Percentiles rank a stretch among this genome's conserved stretches.
Evolutionary conservation across 2,797 vertebrate genomes (phyloP).

Genomic region (Chelon auratus): DNA sequence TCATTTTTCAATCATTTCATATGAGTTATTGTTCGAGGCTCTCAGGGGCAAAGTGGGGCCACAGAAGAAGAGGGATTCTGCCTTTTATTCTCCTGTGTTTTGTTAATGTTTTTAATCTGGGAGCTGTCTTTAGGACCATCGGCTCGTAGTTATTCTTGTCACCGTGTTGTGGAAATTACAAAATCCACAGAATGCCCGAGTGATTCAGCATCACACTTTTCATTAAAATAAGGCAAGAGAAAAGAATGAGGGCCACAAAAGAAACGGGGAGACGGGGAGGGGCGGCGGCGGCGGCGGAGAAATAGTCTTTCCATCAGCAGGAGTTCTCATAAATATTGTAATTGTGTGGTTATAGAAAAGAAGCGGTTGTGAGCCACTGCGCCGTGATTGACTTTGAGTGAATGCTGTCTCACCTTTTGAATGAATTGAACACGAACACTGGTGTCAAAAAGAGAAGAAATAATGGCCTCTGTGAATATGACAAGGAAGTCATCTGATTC

Average conservation of each 20-base stretch:
- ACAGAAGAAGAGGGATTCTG: constrained; percentile 43
- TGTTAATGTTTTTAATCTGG: constrained; percentile 74
- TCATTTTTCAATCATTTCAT: constrained; percentile 69
- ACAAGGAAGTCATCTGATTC: constrained; percentile 67
- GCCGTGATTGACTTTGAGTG: constrained; percentile 79
- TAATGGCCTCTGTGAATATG: constrained; percentile 60
- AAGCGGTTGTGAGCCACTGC: constrained; percentile 54
- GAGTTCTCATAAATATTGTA: constrained; percentile 86
- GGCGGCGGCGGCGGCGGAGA: constrained; percentile 10
- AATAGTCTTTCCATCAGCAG: constrained; percentile 76
- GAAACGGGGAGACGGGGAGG: constrained; percentile 49
- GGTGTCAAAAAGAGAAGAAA: constrained; percentile 52
- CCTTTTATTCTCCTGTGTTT: constrained; percentile 64
- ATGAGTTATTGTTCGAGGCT: constrained; percentile 66
- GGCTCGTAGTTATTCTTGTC: constrained; percentile 77
- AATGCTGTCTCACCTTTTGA: constrained; percentile 76
- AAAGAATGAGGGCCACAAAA: constrained; percentile 70
- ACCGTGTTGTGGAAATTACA: constrained; percentile 75
- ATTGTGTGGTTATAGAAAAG: constrained; percentile 81
- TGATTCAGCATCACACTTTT: constrained; percentile 75
- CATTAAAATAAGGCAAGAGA: constrained; percentile 77
- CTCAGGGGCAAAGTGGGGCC: constrained; percentile 48
- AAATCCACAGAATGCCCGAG: constrained; percentile 65
- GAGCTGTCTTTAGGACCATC: constrained; percentile 59
- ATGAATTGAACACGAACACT: constrained; percentile 70